These are phyloP conservation scores for Oscheius sp. DNA, from an alignment of 1,140 invertebrate genomes.

Conservation along the genomic window DNA sequence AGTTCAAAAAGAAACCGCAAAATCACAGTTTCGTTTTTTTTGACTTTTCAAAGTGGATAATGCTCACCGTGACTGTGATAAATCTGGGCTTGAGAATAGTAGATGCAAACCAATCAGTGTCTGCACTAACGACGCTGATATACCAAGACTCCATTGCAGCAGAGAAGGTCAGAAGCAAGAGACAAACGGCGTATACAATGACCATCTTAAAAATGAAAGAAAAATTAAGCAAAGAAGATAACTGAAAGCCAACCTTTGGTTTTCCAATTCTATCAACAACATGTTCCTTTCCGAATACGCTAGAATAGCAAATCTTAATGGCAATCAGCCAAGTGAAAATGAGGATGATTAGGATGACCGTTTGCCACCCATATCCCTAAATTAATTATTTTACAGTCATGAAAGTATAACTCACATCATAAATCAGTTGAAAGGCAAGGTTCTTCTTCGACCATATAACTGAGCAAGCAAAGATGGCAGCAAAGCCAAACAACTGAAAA, in stretches of 20 bases:
- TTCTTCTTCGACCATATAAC: not conserved
- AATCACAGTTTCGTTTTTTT: too few relatives aligned
- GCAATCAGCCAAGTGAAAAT: slow-evolving; percentile 2
- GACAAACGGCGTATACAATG: not conserved
- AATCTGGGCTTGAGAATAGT: not conserved
- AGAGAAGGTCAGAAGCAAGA: not conserved
- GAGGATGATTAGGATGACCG: not conserved
- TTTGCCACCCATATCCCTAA: slow-evolving; percentile 6
- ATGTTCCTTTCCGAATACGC: not conserved
- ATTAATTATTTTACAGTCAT: too few relatives aligned
- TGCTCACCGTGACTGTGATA: not conserved
- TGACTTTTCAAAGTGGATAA: too few relatives aligned
- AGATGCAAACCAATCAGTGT: not conserved
- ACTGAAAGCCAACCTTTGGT: not conserved
- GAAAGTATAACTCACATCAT: not conserved
- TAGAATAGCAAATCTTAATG: not conserved
- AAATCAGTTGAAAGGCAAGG: not conserved
- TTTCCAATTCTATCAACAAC: not conserved
- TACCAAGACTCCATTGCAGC: slow-evolving; percentile 4
- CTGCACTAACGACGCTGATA: not conserved
- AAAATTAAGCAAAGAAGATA: not conserved
- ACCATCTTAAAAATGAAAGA: not conserved
- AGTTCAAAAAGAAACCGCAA: not conserved
- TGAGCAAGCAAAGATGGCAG: not conserved
- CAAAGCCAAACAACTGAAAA: not conserved